phyloP scores from a whole-genome alignment of 2,797 vertebrate species.

The Oceanodroma leucorhoa region DNA sequence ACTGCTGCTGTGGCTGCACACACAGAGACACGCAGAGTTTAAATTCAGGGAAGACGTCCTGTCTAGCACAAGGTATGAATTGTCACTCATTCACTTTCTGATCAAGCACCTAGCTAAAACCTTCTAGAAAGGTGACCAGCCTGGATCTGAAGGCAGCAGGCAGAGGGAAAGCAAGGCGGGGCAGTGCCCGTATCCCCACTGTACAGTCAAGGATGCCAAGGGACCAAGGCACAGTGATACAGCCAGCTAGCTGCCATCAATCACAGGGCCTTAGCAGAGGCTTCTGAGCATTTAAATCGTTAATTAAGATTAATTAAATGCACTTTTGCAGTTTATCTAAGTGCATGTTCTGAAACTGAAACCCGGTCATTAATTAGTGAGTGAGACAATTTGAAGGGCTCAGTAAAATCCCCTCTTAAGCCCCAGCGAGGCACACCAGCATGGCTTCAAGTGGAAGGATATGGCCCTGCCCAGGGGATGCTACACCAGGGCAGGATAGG shows the following conservation, averaged over 20 bases:
- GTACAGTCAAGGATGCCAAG: background rate
- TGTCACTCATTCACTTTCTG: background rate
- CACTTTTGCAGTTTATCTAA: constrained; percentile 3
- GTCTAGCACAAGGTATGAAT: background rate
- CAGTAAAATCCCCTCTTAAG: constrained; percentile 2
- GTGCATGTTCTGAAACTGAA: background rate
- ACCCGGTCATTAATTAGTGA: background rate
- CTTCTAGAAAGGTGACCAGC: background rate
- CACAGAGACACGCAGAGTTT: background rate
- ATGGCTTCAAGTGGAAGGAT: background rate
- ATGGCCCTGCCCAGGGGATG: background rate
- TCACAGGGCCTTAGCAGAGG: background rate
- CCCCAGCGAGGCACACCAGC: background rate
- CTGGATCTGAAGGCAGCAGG: background rate
- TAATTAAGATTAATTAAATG: constrained; percentile 51
- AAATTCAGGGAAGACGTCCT: background rate
- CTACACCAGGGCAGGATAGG: background rate
- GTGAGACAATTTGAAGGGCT: background rate
- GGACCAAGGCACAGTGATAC: background rate
- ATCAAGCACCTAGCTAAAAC: background rate
- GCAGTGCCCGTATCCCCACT: background rate
- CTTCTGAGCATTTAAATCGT: background rate
- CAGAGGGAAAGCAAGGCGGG: background rate
- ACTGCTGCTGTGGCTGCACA: background rate
- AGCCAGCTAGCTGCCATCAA: background rate